phyloP scores from a whole-genome alignment of 2,113 vertebrate species.

The Pelusios castaneus region DNA sequence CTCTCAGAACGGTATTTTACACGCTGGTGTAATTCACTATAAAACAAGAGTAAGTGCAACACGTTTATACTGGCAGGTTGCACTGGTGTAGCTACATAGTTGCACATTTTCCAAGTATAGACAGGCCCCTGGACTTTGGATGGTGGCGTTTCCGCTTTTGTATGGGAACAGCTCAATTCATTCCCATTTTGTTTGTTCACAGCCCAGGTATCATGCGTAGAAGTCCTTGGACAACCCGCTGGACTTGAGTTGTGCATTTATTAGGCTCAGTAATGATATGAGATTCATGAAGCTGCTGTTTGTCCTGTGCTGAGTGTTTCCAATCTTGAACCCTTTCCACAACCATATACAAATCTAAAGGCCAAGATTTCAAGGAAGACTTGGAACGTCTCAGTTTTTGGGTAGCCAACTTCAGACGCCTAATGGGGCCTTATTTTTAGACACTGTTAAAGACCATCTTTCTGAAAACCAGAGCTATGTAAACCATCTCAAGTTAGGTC shows the following conservation, averaged over 20 bases:
- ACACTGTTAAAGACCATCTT: neutral
- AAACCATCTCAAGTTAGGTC: neutral
- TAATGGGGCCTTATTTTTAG: neutral
- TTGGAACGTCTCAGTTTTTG: neutral
- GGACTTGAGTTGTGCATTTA: neutral
- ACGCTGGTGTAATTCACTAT: neutral
- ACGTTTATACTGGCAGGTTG: neutral
- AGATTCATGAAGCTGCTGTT: neutral
- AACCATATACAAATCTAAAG: neutral
- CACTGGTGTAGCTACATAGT: neutral
- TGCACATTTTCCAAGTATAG: neutral
- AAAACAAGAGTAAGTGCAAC: neutral
- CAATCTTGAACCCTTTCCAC: neutral
- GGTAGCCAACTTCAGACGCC: neutral
- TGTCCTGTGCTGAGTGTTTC: neutral
- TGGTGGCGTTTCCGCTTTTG: neutral
- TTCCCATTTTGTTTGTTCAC: neutral
- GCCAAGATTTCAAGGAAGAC: neutral
- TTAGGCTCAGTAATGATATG: rapidly evolving
- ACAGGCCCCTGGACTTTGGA: neutral
- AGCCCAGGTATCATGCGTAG: neutral
- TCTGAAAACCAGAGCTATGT: neutral
- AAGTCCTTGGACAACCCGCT: neutral
- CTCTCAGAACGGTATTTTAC: neutral
- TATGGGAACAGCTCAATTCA: neutral